Percentiles rank a stretch among this genome's conserved stretches.
Evolutionary conservation across 92 coral and sea anemone species (phyloP).

Genomic region (Palythoa heliodiscus): DNA sequence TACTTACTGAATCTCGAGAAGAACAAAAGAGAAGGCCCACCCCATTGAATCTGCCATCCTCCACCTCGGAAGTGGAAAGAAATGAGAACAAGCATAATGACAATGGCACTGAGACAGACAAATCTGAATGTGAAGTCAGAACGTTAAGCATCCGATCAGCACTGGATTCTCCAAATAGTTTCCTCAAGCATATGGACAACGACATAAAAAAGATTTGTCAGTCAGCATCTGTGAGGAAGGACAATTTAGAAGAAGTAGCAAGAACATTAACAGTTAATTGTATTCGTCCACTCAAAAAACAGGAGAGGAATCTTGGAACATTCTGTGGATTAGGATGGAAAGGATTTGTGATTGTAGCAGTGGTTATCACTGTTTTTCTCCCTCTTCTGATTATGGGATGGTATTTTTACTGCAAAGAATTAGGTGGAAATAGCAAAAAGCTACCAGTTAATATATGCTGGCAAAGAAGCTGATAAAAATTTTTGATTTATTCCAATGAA

Average conservation of each 20-base stretch:
- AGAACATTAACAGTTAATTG: constrained; percentile 92
- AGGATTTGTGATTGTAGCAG: constrained; percentile 66
- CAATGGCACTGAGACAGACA: constrained; percentile 52
- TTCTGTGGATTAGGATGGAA: constrained; percentile 96
- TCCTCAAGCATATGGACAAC: constrained; percentile 91
- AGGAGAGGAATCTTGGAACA: constrained; percentile 78
- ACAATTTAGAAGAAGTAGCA: constrained; percentile 81
- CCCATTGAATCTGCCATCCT: constrained; percentile 55
- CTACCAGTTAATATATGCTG: constrained; percentile 14
- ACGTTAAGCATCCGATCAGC: constrained; percentile 93
- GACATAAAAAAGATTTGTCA: constrained; percentile 91
- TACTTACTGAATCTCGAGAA: constrained; percentile 78
- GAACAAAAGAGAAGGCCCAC: constrained; percentile 69
- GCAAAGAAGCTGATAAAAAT: neutral
- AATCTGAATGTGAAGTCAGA: constrained; percentile 62
- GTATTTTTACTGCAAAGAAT: constrained; percentile 40
- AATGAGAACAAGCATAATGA: constrained; percentile 43
- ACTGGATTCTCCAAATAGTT: constrained; percentile 86
- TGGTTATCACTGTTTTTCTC: constrained; percentile 73
- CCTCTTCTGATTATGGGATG: constrained; percentile 68
- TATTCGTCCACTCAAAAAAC: constrained; percentile 86
- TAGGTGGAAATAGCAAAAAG: neutral
- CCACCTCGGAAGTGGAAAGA: constrained; percentile 6
- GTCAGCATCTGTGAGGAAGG: constrained; percentile 73
- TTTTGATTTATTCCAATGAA: neutral